Conservation (phyloP, 2,113 vertebrate genomes). For the Aptenodytes forsteri region DNA sequence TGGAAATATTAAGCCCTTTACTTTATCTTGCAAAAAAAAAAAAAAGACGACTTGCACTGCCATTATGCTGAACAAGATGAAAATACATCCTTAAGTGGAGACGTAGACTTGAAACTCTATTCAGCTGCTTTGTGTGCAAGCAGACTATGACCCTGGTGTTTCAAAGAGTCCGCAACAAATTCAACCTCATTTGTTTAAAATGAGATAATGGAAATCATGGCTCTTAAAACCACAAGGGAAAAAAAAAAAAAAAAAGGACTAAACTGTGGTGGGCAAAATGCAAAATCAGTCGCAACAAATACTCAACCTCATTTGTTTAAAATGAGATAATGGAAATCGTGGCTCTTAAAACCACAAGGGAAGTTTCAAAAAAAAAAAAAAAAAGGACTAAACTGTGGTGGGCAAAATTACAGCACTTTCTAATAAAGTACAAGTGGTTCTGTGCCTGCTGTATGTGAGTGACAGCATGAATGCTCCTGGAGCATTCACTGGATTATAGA, state of each 20-base stretch:
- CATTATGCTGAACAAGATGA: neutral
- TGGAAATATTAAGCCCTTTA: neutral
- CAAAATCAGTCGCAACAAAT: neutral
- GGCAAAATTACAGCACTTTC: neutral
- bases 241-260: neutral
- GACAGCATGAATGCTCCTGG: neutral
- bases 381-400: neutral
- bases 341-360: neutral
- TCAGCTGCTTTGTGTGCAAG: neutral
- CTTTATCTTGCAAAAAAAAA: neutral
- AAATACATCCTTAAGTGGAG: neutral
- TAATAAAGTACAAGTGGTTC: neutral
- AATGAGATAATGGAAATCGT: slow-evolving; percentile 31
- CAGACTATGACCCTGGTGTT: neutral
- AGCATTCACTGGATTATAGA: neutral
- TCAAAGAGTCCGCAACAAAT: neutral
- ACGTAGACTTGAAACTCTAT: neutral
- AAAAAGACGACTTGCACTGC: neutral
- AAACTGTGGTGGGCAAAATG: neutral
- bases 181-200: neutral
- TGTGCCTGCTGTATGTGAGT: neutral
- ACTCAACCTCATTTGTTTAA: neutral
- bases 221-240: neutral
- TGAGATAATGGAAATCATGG: slow-evolving; percentile 22
- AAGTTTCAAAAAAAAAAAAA: neutral